Percentiles rank a stretch among this genome's conserved stretches.
These are phyloP conservation scores for Aplodontia rufa DNA, from an alignment of 2,113 vertebrate species.

Conservation along the genomic window DNA sequence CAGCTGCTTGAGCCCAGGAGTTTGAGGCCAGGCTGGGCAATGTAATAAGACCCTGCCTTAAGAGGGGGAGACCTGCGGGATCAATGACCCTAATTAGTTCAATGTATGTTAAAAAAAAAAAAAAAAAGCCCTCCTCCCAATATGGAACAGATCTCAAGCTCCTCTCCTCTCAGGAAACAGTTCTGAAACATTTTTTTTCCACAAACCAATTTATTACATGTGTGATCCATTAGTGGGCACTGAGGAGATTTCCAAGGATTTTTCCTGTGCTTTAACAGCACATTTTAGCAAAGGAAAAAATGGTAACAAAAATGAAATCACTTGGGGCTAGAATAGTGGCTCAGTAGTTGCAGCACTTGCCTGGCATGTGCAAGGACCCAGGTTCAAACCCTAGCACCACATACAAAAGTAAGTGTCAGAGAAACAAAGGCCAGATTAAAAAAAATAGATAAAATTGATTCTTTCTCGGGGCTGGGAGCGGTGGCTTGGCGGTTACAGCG, in stretches of 20 bases:
- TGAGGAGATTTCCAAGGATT: slow-evolving; percentile 2
- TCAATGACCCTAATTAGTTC: no score
- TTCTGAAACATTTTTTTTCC: neutral
- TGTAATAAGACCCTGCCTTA: neutral
- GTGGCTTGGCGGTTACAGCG: no score
- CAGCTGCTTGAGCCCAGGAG: neutral
- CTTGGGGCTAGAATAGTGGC: no score
- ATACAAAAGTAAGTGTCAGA: no score
- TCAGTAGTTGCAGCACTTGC: no score
- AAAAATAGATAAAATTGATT: no score
- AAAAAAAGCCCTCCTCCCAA: neutral
- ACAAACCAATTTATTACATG: slow-evolving; percentile 45
- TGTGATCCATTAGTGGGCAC: neutral
- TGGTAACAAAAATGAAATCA: slow-evolving; percentile 5
- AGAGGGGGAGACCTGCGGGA: no score
- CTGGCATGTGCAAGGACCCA: no score
- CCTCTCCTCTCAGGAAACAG: neutral
- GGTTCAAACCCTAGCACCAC: no score
- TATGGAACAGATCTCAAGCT: slow-evolving; percentile 8
- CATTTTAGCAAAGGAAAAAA: neutral
- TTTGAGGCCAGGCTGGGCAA: neutral
- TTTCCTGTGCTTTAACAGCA: slow-evolving; percentile 32
- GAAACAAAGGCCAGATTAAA: no score
- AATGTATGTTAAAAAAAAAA: no score
- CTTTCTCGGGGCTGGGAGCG: no score